A percentile compares a stretch with the other conserved stretches of the same genome.
These are phyloP conservation scores for Hylia prasina DNA, from an alignment of 2,113 vertebrate species.

Conservation along the genomic window DNA sequence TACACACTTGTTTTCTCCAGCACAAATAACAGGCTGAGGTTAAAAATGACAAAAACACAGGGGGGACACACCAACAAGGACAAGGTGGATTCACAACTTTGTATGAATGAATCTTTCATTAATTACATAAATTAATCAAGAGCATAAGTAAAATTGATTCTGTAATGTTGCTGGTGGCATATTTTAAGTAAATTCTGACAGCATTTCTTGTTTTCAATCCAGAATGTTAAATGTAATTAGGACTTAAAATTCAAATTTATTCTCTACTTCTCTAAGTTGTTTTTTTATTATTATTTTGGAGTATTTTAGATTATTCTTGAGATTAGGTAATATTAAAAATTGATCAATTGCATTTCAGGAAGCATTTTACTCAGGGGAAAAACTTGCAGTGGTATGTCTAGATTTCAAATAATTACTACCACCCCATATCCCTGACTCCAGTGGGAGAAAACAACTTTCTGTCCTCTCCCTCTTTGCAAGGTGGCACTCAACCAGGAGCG, in stretches of 20 bases:
- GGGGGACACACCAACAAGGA: neutral
- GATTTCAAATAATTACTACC: neutral
- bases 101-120: neutral
- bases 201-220: neutral
- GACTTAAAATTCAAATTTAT: neutral
- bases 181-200: neutral
- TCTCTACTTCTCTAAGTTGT: neutral
- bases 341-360: neutral
- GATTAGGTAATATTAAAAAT: neutral
- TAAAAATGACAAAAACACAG: neutral
- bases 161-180: neutral
- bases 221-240: neutral
- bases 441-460: neutral
- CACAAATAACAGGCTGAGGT: neutral
- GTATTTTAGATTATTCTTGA: neutral
- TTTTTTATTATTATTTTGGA: neutral
- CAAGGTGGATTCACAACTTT: neutral
- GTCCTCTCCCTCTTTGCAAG: neutral
- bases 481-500: accelerated
- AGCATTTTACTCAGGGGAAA: neutral
- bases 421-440: neutral
- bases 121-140: neutral
- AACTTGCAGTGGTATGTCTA: neutral
- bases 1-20: accelerated
- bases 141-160: neutral